These are phyloP conservation scores for Buathra laborator DNA, from an alignment of 2,888 invertebrate species.

Conservation along the genomic window DNA sequence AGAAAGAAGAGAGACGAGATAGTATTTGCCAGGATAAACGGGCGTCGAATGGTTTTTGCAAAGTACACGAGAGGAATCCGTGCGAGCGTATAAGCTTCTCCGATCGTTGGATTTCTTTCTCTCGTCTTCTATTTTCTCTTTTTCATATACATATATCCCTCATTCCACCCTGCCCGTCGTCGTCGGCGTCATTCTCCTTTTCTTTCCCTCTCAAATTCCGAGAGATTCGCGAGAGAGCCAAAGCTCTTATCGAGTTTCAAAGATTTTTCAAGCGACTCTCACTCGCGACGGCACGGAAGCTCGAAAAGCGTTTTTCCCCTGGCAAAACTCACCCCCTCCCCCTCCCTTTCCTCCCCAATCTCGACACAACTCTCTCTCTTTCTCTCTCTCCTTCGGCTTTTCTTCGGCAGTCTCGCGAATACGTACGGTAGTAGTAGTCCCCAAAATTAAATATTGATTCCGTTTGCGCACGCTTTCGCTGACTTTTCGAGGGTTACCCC, in stretches of 20 bases:
- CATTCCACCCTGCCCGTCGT: conserved; percentile 5
- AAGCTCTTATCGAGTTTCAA: conserved; percentile 74
- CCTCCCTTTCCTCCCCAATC: background rate
- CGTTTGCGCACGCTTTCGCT: conserved; percentile 66
- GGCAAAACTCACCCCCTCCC: background rate
- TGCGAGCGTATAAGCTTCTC: conserved; percentile 64
- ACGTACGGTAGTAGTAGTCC: conserved; percentile 61
- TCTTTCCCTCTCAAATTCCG: conserved; percentile 48
- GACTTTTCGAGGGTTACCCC: conserved; percentile 51
- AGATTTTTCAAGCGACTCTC: conserved; percentile 70
- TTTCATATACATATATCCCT: conserved; percentile 9
- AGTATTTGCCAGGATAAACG: conserved; percentile 66
- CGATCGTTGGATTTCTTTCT: conserved; percentile 48
- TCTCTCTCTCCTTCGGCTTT: background rate
- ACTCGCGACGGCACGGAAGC: background rate
- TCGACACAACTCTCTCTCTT: background rate
- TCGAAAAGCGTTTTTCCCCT: conserved; percentile 42
- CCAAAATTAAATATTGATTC: conserved; percentile 79
- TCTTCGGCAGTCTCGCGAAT: conserved; percentile 15
- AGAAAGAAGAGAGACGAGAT: conserved; percentile 41
- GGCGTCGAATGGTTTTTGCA: conserved; percentile 66
- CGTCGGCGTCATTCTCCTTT: conserved; percentile 10
- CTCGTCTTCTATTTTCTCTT: conserved; percentile 5
- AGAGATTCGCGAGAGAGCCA: conserved; percentile 60
- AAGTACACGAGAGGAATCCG: conserved; percentile 66